Percentiles rank a stretch among this genome's conserved stretches.
Conservation (phyloP, 53 echinoderm and acorn worm genomes). For the Glandiceps talaboti region DNA sequence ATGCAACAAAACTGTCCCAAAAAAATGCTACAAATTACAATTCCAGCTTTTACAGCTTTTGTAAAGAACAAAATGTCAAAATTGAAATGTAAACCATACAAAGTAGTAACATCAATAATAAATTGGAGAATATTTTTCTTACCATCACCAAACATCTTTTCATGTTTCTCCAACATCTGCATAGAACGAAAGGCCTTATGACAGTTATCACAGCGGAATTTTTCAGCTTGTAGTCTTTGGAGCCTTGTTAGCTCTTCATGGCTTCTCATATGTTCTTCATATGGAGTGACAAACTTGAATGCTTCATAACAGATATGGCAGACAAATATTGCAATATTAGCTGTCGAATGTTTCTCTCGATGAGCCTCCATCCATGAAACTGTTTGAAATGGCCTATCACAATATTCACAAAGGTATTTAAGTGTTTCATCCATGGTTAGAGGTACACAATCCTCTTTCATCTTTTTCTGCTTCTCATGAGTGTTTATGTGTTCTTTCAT, state of each 20-base stretch:
- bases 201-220: conserved; percentile 85
- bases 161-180: conserved; percentile 66
- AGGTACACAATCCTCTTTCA: conserved; percentile 74
- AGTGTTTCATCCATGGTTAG: conserved; percentile 40
- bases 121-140: no score
- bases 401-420: conserved; percentile 56
- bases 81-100: no score
- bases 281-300: conserved; percentile 37
- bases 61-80: no score
- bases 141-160: conserved; percentile 3
- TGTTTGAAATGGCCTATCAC: conserved; percentile 60
- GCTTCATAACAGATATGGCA: conserved; percentile 81
- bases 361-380: conserved; percentile 81
- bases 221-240: conserved; percentile 60
- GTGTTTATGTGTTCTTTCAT: background rate
- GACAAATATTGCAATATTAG: conserved; percentile 54
- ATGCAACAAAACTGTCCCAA: no score
- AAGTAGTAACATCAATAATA: no score
- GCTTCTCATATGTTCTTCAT: conserved; percentile 46
- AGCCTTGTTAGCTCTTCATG: conserved; percentile 50
- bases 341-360: conserved; percentile 51
- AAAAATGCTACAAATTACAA: no score
- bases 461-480: conserved; percentile 5
- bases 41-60: no score
- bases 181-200: conserved; percentile 87